A percentile compares a stretch with the other conserved stretches of the same genome.
Conservation (phyloP, 1,140 invertebrate species). For the Drosophila guanche region DNA sequence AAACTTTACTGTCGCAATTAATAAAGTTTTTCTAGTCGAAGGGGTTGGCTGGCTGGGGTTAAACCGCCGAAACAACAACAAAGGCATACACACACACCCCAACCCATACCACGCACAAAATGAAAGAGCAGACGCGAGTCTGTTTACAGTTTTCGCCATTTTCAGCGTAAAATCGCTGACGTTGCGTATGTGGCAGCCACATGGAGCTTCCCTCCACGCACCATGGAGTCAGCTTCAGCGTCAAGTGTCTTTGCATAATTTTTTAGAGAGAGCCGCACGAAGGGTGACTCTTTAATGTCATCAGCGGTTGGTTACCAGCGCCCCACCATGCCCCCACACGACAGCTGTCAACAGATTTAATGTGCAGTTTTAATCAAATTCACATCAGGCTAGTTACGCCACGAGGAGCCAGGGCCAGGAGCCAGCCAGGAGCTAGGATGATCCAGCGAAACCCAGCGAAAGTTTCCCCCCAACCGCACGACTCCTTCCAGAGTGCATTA, state of each 20-base stretch:
- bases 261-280: constrained; percentile 47
- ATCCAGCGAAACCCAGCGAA: neutral
- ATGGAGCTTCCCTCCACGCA: constrained; percentile 14
- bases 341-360: constrained; percentile 62
- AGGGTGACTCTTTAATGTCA: constrained; percentile 66
- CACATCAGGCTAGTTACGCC: constrained; percentile 39
- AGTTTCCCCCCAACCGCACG: neutral
- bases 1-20: constrained; percentile 75
- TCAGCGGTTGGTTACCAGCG: constrained; percentile 44
- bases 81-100: no score
- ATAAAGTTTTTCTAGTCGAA: constrained; percentile 66
- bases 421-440: no score
- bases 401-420: neutral
- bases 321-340: constrained; percentile 11
- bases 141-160: constrained; percentile 61
- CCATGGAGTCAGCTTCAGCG: neutral
- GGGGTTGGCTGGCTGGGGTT: neutral
- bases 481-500: no score
- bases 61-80: constrained; percentile 14
- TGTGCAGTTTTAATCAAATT: constrained; percentile 70
- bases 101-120: neutral
- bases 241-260: constrained; percentile 65
- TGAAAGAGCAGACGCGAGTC: constrained; percentile 18
- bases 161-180: constrained; percentile 61
- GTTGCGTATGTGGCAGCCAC: constrained; percentile 50